Conservation (phyloP, 1,140 invertebrate genomes). For the Zaprionus vittiger region DNA sequence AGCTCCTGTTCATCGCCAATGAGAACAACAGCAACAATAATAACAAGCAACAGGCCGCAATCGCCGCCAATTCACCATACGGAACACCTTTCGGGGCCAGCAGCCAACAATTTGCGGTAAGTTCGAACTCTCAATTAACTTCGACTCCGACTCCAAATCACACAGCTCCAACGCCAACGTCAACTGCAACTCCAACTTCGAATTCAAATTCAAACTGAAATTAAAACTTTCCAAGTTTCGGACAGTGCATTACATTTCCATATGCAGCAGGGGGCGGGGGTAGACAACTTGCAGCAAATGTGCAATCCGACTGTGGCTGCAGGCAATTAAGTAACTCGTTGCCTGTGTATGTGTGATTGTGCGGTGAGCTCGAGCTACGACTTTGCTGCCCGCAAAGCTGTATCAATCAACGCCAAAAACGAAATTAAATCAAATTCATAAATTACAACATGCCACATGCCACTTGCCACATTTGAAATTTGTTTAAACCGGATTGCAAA, state of each 20-base stretch:
- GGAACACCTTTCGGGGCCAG: constrained; percentile 60
- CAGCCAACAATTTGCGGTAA: constrained; percentile 74
- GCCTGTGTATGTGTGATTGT: constrained; percentile 6
- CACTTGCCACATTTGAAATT: constrained; percentile 48
- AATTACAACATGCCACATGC: constrained; percentile 64
- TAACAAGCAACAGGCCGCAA: constrained; percentile 49
- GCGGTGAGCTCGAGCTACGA: background rate
- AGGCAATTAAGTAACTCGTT: constrained; percentile 66
- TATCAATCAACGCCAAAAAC: constrained; percentile 69
- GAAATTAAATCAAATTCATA: constrained; percentile 67
- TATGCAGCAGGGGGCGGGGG: constrained; percentile 24
- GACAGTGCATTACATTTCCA: constrained; percentile 48
- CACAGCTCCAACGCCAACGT: constrained; percentile 1
- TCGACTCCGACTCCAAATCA: background rate
- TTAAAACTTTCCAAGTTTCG: constrained; percentile 31
- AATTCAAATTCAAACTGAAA: constrained; percentile 53
- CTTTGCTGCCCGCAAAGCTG: constrained; percentile 45
- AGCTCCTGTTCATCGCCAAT: constrained; percentile 77
- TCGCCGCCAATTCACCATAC: constrained; percentile 48
- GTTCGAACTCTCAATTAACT: constrained; percentile 42
- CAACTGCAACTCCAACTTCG: constrained; percentile 37
- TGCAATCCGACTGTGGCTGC: constrained; percentile 19
- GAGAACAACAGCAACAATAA: constrained; percentile 52
- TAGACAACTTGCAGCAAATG: constrained; percentile 9
- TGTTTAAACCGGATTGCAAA: constrained; percentile 57